Percentiles rank a stretch among this genome's conserved stretches.
phyloP scores from a whole-genome alignment of 1,140 invertebrate genomes.

The Zaprionus taronus region DNA sequence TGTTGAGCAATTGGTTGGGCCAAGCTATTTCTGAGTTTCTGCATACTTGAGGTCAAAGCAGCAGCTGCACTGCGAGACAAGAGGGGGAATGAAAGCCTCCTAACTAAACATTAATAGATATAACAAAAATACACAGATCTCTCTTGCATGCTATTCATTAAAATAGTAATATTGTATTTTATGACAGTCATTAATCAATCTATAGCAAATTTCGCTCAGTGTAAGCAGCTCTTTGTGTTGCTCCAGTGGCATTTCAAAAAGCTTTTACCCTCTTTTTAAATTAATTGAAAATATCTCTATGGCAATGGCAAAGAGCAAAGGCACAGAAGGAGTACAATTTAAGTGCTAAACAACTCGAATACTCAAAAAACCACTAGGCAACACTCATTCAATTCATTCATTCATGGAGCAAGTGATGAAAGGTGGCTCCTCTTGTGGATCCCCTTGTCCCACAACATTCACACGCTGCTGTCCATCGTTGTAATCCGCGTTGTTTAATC shows the following conservation, averaged over 20 bases:
- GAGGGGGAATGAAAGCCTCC: too few relatives aligned
- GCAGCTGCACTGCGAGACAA: background rate
- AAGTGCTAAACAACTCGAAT: constrained; percentile 1
- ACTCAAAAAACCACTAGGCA: constrained; percentile 11
- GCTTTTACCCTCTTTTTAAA: constrained; percentile 46
- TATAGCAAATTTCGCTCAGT: background rate
- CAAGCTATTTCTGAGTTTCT: constrained; percentile 3
- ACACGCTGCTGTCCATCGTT: background rate
- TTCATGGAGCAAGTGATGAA: background rate
- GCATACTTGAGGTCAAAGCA: constrained; percentile 24
- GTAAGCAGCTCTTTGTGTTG: constrained; percentile 24
- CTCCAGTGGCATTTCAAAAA: background rate
- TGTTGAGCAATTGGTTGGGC: constrained; percentile 21
- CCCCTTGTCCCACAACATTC: background rate
- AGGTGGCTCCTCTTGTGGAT: background rate
- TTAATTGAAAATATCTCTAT: constrained; percentile 75
- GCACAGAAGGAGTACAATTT: background rate
- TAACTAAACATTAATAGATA: too few relatives aligned
- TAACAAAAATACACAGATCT: too few relatives aligned
- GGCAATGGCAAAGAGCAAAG: constrained; percentile 3
- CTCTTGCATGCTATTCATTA: too few relatives aligned
- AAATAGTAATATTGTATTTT: too few relatives aligned
- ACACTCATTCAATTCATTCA: constrained; percentile 10
- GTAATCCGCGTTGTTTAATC: constrained; percentile 56
- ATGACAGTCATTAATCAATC: too few relatives aligned